phyloP scores from a whole-genome alignment of 2,113 vertebrate species.

The Zosterops japonicus region DNA sequence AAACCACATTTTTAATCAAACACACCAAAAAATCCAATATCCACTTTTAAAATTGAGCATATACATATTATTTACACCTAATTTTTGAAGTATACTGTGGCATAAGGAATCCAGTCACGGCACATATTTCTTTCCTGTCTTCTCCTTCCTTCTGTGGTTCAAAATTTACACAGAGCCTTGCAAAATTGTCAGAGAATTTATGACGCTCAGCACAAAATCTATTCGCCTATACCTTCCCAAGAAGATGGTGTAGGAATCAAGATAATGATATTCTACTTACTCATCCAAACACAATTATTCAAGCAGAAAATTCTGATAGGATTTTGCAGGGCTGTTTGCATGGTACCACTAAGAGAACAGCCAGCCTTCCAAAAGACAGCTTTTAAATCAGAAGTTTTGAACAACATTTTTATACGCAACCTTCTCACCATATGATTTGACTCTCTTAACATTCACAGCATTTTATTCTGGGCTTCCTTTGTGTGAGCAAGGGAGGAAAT shows the following conservation, averaged over 20 bases:
- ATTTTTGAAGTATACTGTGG: neutral
- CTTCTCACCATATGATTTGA: neutral
- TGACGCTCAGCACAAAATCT: slow-evolving; percentile 41
- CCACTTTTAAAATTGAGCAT: neutral
- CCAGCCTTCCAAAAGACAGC: neutral
- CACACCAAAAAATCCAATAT: neutral
- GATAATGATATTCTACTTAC: slow-evolving; percentile 21
- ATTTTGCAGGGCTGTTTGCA: neutral
- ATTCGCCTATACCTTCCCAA: neutral
- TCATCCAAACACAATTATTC: slow-evolving; percentile 36
- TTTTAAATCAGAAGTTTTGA: slow-evolving; percentile 32
- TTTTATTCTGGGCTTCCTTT: neutral
- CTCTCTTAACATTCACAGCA: neutral
- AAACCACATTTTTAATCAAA: neutral
- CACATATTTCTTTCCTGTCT: neutral
- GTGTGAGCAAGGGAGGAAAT: neutral
- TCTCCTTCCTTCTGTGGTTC: neutral
- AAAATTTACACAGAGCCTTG: slow-evolving; percentile 45
- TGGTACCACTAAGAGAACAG: neutral
- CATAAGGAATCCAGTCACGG: neutral
- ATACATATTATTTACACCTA: neutral
- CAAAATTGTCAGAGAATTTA: slow-evolving; percentile 52
- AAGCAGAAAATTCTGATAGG: slow-evolving; percentile 20
- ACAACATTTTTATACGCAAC: neutral
- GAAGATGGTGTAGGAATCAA: neutral